A percentile compares a stretch with the other conserved stretches of the same genome.
phyloP scores from a whole-genome alignment of 2,888 invertebrate species.

The Tenthredo livida region DNA sequence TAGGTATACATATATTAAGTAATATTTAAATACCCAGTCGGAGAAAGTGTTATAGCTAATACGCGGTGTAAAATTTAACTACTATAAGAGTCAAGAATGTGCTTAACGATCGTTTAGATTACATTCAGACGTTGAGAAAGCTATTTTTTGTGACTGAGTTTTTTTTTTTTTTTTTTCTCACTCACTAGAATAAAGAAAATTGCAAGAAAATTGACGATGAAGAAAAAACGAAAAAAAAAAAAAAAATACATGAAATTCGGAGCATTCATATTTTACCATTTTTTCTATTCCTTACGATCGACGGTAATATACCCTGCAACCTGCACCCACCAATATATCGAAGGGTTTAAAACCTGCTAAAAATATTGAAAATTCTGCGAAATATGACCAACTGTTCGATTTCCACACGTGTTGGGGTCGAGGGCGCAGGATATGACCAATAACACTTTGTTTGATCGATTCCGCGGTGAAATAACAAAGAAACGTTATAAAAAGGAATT shows the following conservation, averaged over 20 bases:
- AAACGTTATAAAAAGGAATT: not conserved
- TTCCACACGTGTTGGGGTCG: constrained; percentile 17
- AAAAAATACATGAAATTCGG: not conserved
- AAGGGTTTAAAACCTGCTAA: not conserved
- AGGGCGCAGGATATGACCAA: constrained; percentile 27
- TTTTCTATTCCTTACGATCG: not conserved
- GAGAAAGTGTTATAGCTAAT: not conserved
- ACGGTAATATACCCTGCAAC: not conserved
- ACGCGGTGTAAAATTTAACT: too few species aligned
- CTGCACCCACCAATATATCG: not conserved
- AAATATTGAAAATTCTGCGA: not conserved
- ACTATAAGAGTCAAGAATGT: not conserved
- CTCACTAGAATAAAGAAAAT: not conserved
- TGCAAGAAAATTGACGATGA: not conserved
- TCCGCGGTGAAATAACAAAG: not conserved
- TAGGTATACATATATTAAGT: not conserved
- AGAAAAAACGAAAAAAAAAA: not conserved
- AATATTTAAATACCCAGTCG: not conserved
- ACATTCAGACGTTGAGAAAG: not conserved
- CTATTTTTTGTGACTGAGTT: not conserved
- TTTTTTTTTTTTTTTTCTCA: not conserved
- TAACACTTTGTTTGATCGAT: constrained; percentile 36
- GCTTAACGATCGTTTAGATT: not conserved
- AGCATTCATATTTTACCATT: not conserved
- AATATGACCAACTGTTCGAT: not conserved